Base-by-base conservation (phyloP, 2,888 invertebrate genomes). In the Drosophila sordidula region DNA sequence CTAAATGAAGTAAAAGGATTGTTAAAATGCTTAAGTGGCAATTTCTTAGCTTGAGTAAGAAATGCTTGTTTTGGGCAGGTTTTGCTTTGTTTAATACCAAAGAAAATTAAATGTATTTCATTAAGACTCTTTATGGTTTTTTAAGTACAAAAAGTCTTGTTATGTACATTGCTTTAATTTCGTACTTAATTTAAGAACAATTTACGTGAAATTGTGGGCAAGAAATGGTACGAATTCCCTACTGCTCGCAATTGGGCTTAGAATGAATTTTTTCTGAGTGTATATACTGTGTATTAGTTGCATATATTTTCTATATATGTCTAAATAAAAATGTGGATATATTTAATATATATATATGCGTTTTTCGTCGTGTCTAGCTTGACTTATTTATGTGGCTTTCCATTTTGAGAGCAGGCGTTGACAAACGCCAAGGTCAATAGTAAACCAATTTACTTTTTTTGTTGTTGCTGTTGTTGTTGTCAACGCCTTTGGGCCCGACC, bases 371-470 rank as follows among this genome's bases (percentile, higher is more conserved):
- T 26, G 57, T 41, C 34, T 55, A 42, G 34, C 39, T 56, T 76
- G 73, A 76, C 72, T 56, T 74, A 74, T 74, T 74, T 74, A 74
- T 76, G 65, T 66, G 71, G 46, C 45, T 38, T 41, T 29, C 25
- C 41, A 57, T 47, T 62, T 56, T 38, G n/a, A 36, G 55, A 47
- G 62, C 38, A 47, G 77, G 65, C 80, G 77, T 80, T 80, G 77
- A 78, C 77, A 70, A 74, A 46, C 44, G 70, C 67, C 80, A 80
- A 81, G 82, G 80, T 80, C 82, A 80, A 80, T 76, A 73, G 80
- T 80, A 67, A 76, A 75, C 72, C 75, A 80, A 76, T 79, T 76
- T 76, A 50, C 36, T 64, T n/a, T 42, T 47, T 14, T 29, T 16
- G 12, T 34, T 32, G 32, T 11, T 11, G 11, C 11, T 66, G 50